Percentiles rank a stretch among this genome's conserved stretches.
phyloP scores from a whole-genome alignment of 2,888 invertebrate species.

The Blomia tropicalis region DNA sequence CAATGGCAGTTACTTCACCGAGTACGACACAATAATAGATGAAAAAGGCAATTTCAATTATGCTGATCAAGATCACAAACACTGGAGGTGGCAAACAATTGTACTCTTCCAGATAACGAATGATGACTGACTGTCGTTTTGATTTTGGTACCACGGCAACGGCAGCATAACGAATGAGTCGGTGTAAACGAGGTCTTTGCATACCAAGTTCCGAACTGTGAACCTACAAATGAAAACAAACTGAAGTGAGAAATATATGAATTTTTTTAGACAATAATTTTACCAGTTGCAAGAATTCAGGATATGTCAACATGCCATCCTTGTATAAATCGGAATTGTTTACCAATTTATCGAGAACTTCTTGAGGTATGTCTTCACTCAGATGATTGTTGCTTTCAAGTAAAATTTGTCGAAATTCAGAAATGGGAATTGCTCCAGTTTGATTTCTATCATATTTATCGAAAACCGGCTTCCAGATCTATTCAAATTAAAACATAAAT shows the following conservation, averaged over 20 bases:
- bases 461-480: slow-evolving; percentile 30
- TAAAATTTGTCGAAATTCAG: slow-evolving; percentile 27
- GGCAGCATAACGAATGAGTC: slow-evolving; percentile 30
- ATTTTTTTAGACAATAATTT: slow-evolving; percentile 15
- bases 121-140: slow-evolving; percentile 30
- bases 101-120: slow-evolving; percentile 67
- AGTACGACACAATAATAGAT: slow-evolving; percentile 41
- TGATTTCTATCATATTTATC: slow-evolving; percentile 29
- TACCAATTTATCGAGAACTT: slow-evolving; percentile 33
- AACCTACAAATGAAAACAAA: slow-evolving; percentile 22
- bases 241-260: not conserved
- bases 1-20: slow-evolving; percentile 37
- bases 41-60: slow-evolving; percentile 52
- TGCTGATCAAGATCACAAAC: slow-evolving; percentile 48
- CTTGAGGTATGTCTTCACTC: slow-evolving; percentile 32
- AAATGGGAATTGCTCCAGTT: slow-evolving; percentile 29
- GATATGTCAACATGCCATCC: slow-evolving; percentile 68
- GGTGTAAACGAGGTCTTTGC: slow-evolving; percentile 28
- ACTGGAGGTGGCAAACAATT: slow-evolving; percentile 68
- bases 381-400: slow-evolving; percentile 28
- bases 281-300: slow-evolving; percentile 59
- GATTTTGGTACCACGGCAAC: slow-evolving; percentile 29
- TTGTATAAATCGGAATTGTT: slow-evolving; percentile 37
- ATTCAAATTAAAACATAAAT: not conserved
- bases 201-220: slow-evolving; percentile 28